A percentile compares a stretch with the other conserved stretches of the same genome.
Conservation (phyloP, 2,888 invertebrate genomes). For the Congeria kusceri region DNA sequence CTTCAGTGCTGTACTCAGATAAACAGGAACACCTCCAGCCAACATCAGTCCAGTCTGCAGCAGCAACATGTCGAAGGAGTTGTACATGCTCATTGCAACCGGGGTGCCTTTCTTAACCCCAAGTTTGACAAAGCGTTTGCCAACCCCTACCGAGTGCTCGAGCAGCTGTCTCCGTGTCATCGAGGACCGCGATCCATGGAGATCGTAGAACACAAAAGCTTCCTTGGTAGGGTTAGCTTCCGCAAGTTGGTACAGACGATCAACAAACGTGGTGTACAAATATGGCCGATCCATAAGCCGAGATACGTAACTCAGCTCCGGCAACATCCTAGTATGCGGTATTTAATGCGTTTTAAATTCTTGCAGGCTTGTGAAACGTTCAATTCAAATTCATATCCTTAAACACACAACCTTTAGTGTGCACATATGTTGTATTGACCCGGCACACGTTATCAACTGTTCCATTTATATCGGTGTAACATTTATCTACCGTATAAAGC, state of each 20-base stretch:
- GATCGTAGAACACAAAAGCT: conserved; percentile 50
- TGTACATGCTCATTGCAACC: conserved; percentile 49
- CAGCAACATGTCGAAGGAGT: conserved; percentile 48
- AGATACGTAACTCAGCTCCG: conserved; percentile 33
- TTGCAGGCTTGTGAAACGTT: too few relatives aligned
- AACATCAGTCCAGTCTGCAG: conserved; percentile 24
- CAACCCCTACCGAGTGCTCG: conserved; percentile 20
- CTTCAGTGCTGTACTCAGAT: conserved; percentile 26
- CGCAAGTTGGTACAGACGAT: conserved; percentile 36
- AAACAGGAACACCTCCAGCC: conserved; percentile 52
- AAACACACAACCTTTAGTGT: too few relatives aligned
- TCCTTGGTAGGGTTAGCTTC: conserved; percentile 40
- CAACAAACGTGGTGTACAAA: conserved; percentile 46
- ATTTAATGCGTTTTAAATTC: too few relatives aligned
- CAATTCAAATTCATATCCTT: too few relatives aligned
- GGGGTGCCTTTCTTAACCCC: conserved; percentile 39
- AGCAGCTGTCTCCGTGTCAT: conserved; percentile 39
- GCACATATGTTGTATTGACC: too few relatives aligned
- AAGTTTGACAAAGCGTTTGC: too few relatives aligned
- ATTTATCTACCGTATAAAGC: too few relatives aligned
- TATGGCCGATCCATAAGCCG: conserved; percentile 20
- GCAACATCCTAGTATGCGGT: background rate
- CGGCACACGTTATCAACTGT: too few relatives aligned
- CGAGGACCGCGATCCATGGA: conserved; percentile 10
- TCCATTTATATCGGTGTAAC: too few relatives aligned